Conservation (phyloP, 2,888 invertebrate genomes). For the Drosophila yooni region DNA sequence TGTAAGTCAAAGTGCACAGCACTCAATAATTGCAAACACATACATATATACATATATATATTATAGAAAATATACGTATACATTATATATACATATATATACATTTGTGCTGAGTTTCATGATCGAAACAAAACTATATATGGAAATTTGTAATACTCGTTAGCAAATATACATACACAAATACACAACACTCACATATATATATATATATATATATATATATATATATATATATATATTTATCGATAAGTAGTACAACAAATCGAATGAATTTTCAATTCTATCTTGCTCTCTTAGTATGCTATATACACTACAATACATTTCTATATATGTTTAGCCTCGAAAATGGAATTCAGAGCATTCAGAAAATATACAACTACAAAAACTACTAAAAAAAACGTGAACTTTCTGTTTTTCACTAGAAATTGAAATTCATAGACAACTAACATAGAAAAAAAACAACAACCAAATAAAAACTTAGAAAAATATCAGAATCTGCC, state of each 20-base stretch:
- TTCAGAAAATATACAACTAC: not conserved
- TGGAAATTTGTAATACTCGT: conserved; percentile 12
- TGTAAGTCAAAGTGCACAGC: conserved; percentile 41
- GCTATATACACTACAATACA: conserved; percentile 5
- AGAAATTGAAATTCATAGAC: not conserved
- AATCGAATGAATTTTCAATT: not conserved
- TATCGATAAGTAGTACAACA: conserved; percentile 4
- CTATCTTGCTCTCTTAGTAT: conserved; percentile 19
- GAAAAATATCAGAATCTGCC: not conserved
- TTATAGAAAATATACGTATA: conserved; percentile 13
- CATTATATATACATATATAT: not conserved
- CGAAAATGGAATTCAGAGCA: not conserved
- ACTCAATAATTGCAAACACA: conserved; percentile 24
- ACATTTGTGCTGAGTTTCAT: conserved; percentile 8
- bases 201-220: not conserved
- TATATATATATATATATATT: not conserved
- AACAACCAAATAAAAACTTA: not conserved
- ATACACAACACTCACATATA: not conserved
- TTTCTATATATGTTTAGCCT: not conserved
- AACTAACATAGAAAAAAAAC: not conserved
- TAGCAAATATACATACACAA: not conserved
- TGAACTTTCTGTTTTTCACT: not conserved
- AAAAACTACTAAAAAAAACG: not conserved
- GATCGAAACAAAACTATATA: conserved; percentile 9
- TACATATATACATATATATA: conserved; percentile 6